Base-by-base conservation (phyloP, 2,888 invertebrate genomes). In the Yponomeuta sedellus region DNA sequence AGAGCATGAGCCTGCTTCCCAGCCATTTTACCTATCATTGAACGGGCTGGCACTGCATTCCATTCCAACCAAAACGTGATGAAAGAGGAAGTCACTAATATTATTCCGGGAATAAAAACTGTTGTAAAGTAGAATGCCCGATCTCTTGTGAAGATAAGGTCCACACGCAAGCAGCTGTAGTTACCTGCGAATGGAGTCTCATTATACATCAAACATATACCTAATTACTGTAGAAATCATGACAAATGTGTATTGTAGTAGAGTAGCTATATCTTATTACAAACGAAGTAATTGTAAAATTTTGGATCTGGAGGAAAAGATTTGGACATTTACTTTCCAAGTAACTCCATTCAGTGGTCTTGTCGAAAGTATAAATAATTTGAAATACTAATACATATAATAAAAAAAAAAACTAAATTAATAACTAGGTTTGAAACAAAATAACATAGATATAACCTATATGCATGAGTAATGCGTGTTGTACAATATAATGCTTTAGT, bases 21-120 rank as follows among this genome's bases (percentile, higher is more conserved):
- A 34, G n/a, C 61, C 28, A 34, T 76, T 85, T 94, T 92, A 95
- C 95, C 95, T 92, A 97, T 96, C 96, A 97, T 96, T 81, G 96
- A 96, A 85, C 96, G 93, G 75, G 96, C 96, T 75, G 96, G 96
- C 76, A 96, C 96, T 72, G 96, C 96, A 88, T 96, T 96, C 96
- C 96, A 96, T 87, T 97, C 96, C 86, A 97, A 93, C 96, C 96
- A 97, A 91, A 97, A 97, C 70, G 96, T 96, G 90, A 97, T 96
- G 93, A 92, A 92, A 73, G 96, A 96, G 77, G 96, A 96, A 71
- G 96, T 96, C 83, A 97, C 97, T 91, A 97, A 93, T 85, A 97
- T 96, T 77, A 97, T 96, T 79, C 96, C 96, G 71, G 97, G 96
- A 85, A 97, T 96, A 93, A 97, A 97, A 81, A 97, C 96, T 81